Conservation (phyloP, 2,113 vertebrate genomes). For the Aleadryas rufinucha region DNA sequence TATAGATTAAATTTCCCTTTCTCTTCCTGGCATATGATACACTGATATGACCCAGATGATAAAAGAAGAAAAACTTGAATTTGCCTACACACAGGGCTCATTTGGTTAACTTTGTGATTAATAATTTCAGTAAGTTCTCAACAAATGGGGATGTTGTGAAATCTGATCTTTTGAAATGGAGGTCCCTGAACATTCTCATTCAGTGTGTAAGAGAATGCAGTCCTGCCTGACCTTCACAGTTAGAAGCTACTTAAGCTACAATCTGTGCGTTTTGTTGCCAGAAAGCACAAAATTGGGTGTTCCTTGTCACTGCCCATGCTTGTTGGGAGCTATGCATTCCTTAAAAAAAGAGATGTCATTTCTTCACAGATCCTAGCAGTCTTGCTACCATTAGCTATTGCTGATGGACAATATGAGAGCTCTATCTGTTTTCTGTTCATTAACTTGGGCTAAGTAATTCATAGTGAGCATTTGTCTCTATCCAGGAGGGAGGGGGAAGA, state of each 20-base stretch:
- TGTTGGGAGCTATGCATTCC: background rate
- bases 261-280: background rate
- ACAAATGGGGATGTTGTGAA: background rate
- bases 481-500: background rate
- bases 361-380: background rate
- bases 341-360: background rate
- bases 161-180: background rate
- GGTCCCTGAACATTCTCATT: background rate
- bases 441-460: background rate
- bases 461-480: background rate
- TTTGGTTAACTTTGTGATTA: background rate
- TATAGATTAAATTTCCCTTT: background rate
- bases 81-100: background rate
- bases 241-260: accelerated
- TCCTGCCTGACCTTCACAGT: background rate
- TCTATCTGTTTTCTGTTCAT: background rate
- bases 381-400: background rate
- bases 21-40: background rate
- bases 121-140: background rate
- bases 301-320: background rate
- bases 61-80: background rate
- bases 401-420: background rate
- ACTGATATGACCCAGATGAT: background rate
- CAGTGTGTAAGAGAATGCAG: accelerated
- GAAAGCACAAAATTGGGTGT: background rate